These are phyloP conservation scores for Eristalis tenax DNA, from an alignment of 2,888 invertebrate genomes.

Conservation along the genomic window DNA sequence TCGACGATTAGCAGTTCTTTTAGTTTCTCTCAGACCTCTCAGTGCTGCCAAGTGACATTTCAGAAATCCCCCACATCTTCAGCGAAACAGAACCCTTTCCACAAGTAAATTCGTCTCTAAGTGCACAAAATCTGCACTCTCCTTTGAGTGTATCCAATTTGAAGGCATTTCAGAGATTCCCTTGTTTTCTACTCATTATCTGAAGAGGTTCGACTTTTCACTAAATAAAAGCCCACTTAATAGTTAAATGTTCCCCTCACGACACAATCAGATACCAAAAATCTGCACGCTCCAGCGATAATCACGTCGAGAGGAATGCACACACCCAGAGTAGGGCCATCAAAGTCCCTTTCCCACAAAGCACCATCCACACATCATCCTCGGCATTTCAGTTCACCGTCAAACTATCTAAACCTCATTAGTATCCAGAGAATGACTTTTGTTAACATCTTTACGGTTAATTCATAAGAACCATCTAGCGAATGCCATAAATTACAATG, in stretches of 20 bases:
- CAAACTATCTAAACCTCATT: constrained; percentile 1
- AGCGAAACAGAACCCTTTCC: too few relatives aligned
- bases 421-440: background rate
- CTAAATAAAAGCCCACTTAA: background rate
- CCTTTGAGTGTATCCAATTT: too few relatives aligned
- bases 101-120: too few relatives aligned
- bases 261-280: background rate
- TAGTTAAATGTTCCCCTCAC: background rate
- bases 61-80: too few relatives aligned
- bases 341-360: background rate
- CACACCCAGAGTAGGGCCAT: background rate
- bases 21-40: too few relatives aligned
- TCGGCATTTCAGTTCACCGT: background rate
- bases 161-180: too few relatives aligned
- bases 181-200: too few relatives aligned
- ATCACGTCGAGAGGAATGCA: background rate
- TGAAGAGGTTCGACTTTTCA: too few relatives aligned
- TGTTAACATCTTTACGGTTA: constrained; percentile 13
- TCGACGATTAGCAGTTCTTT: too few relatives aligned
- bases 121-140: too few relatives aligned
- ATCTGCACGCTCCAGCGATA: background rate
- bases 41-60: too few relatives aligned
- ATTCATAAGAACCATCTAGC: background rate
- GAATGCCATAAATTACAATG: constrained; percentile 11
- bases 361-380: background rate